Base-by-base conservation (phyloP, 2,113 vertebrate genomes). In the Plestiodon gilberti region DNA sequence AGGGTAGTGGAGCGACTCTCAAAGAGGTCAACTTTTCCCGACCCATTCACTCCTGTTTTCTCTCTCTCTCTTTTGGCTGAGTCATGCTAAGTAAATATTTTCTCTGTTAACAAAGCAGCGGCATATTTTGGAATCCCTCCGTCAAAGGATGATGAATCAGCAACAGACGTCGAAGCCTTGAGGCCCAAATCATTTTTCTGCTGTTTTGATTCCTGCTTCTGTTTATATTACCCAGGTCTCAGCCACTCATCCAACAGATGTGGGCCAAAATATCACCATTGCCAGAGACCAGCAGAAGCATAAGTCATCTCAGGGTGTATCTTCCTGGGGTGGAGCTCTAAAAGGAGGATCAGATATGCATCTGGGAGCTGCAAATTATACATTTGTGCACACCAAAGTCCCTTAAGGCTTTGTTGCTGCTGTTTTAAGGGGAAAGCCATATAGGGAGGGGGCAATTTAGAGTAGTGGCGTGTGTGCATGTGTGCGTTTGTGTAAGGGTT, bases 201-300 rank as follows among this genome's bases (percentile, higher is more conserved):
- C 74, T 71, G 74, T 35, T 82, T 62, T 30, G 77, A 82, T 23
- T 84, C 90, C 67, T 65, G 83, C 48, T 83, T 61, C 89, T 87
- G 86, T 55, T 0, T 0, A 28, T 43, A 85, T 76, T 75, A 69
- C 85, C 48, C 18, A 0, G 1, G 0, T 0, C 57, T 83, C 67
- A 87, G 87, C 83, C 52, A 43, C 3, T 6, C 52, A 79, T 33
- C 52, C 20, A 48, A 7, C 0, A 0, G 61, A 84, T 0, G 0
- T 82, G 77, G 83, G 67, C 90, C 82, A 4, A 86, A 3, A 0
- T 40, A 25, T 83, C 71, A 2, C 59, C 0, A 0, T 83, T 83
- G 91, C 1, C 0, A 89, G 91, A 85, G 90, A 86, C 79, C 84
- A 78, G 86, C 64, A 82, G 76, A 92, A 89, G 89, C 93, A 88